Percentiles rank a stretch among this genome's conserved stretches.
Conservation (phyloP, 2,797 vertebrate genomes). For the Anabacerthia variegaticeps region DNA sequence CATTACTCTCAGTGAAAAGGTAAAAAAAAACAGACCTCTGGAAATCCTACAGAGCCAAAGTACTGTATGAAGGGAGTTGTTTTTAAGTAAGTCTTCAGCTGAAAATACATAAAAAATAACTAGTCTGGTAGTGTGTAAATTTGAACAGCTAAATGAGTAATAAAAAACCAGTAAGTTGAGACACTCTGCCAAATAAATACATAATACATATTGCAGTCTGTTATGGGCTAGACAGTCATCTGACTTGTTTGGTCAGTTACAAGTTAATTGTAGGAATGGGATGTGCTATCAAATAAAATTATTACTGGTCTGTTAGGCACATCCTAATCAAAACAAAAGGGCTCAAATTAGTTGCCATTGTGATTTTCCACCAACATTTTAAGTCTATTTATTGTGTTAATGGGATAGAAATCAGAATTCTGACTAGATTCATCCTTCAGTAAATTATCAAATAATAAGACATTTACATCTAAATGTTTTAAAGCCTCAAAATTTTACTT, state of each 20-base stretch:
- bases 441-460: neutral
- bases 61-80: neutral
- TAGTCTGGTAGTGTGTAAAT: neutral
- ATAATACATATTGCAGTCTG: neutral
- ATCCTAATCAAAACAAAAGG: constrained; percentile 1
- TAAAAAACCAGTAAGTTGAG: neutral
- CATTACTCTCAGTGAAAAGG: neutral
- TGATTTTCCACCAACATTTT: neutral
- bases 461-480: neutral
- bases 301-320: constrained; percentile 4
- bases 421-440: neutral
- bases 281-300: constrained; percentile 20
- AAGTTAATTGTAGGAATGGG: constrained; percentile 20
- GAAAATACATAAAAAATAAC: neutral
- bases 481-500: neutral
- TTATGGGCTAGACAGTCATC: neutral
- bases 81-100: neutral
- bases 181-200: neutral
- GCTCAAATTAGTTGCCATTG: neutral
- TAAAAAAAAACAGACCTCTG: neutral
- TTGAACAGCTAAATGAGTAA: neutral
- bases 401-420: neutral
- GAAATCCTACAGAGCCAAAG: neutral
- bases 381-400: neutral
- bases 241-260: neutral